Base-by-base conservation (phyloP, 1,140 invertebrate genomes). In the Heliothis virescens region DNA sequence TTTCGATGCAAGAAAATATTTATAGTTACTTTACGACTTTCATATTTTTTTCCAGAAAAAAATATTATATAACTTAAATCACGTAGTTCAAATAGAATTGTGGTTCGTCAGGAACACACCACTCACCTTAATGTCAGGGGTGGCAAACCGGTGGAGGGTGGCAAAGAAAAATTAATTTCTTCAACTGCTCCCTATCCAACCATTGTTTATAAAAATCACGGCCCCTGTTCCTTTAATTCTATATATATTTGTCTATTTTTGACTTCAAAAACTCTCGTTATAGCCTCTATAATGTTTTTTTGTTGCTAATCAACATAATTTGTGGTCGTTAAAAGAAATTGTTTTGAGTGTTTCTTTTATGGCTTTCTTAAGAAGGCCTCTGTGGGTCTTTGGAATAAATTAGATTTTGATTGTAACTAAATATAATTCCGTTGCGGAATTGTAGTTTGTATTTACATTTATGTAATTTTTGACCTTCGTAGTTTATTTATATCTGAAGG, bases 191-290 rank as follows among this genome's bases (percentile, higher is more conserved):
- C 73, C 73, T 15, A 50, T 75, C 34, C 18, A 48, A 16, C 47
- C 41, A 75, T 75, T 75, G 73, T 75, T 75, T 63, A 63, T 63
- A 41, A 29, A 75, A 62, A 75, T 74, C 72, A 63, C 13, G n/a
- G 59, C 41, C 18, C 48, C 55, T 18, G 41, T 62, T 65, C 53
- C 69, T 55, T 78, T 65, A 52, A 76, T 34, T 80, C 29, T 60
- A 50, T 48, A 50, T n/a, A n/a, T 76, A 41, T 62, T 75, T 52
- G 34, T 50, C 73, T 11, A 52, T 75, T 13, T 48, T 50, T 62
- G 16, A 21, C 7, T 50, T 63, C 26, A n/a, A n/a, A 53, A 29
- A 16, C 13, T 53, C 50, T n/a, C 21, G 16, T 62, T 79, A 75
- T 60, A 69, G 26, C 63, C 18, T 16, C 75, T 71, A 60, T 82